phyloP scores from a whole-genome alignment of 2,797 vertebrate species.

The Characodon lateralis region DNA sequence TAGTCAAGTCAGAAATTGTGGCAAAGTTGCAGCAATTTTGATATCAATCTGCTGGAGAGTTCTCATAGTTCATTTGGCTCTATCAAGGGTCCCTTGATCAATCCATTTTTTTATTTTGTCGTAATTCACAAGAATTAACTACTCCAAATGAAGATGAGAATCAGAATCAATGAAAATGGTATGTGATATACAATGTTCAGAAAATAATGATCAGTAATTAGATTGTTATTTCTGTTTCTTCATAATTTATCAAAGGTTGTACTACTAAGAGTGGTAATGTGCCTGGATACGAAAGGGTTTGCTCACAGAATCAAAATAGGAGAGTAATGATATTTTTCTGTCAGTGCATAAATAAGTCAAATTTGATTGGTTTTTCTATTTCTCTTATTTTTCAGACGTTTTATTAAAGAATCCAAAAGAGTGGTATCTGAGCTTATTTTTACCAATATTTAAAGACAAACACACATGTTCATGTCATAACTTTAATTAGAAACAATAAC shows the following conservation, averaged over 20 bases:
- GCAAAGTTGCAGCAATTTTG: not conserved
- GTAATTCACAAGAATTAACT: not conserved
- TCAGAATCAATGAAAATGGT: not conserved
- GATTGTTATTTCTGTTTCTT: not conserved
- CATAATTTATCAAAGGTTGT: not conserved
- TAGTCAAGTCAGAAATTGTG: not conserved
- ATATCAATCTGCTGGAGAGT: not conserved
- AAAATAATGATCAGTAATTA: not conserved
- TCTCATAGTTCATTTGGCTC: not conserved
- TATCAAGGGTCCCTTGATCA: not conserved
- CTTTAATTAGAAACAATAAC: constrained; percentile 12
- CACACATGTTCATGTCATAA: constrained; percentile 11
- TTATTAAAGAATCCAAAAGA: constrained; percentile 6
- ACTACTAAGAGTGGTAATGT: not conserved
- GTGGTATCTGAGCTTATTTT: constrained; percentile 14
- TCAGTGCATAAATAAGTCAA: constrained; percentile 5
- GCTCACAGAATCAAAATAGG: too few relatives aligned
- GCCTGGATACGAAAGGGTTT: too few relatives aligned
- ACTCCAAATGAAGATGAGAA: not conserved
- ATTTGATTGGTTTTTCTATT: not conserved
- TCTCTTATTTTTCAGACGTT: constrained; percentile 8
- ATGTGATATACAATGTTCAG: not conserved
- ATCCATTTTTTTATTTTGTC: not conserved
- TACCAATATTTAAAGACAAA: constrained; percentile 23
- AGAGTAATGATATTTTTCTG: not conserved